phyloP scores from a whole-genome alignment of 1,140 invertebrate genomes.

The Listronotus bonariensis region DNA sequence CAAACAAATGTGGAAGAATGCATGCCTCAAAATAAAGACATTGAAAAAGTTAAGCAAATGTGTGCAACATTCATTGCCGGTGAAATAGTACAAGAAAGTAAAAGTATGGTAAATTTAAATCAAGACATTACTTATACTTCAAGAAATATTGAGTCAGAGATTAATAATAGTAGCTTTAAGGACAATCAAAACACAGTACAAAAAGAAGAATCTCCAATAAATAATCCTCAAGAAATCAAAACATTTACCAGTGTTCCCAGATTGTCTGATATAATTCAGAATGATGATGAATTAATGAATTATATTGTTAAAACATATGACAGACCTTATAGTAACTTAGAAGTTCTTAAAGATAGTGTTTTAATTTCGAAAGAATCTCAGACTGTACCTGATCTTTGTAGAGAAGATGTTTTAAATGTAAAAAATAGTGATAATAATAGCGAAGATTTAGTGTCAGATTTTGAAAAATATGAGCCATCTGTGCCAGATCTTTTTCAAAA shows the following conservation, averaged over 20 bases:
- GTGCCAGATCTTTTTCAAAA: background rate
- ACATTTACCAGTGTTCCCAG: slow-evolving; percentile 24
- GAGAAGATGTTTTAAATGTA: slow-evolving; percentile 15
- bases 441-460: slow-evolving; percentile 4
- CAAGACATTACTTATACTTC: background rate
- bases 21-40: background rate
- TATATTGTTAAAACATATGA: slow-evolving; percentile 7
- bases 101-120: slow-evolving; percentile 1
- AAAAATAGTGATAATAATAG: slow-evolving; percentile 24
- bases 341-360: slow-evolving; percentile 17
- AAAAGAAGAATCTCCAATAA: background rate
- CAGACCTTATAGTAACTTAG: slow-evolving; percentile 2
- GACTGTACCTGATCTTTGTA: slow-evolving; percentile 31
- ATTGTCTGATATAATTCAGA: slow-evolving; percentile 36
- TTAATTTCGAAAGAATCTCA: slow-evolving; percentile 32
- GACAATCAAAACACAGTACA: background rate
- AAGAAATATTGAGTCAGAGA: background rate
- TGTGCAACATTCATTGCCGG: background rate
- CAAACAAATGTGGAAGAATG: background rate
- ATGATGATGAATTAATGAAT: slow-evolving; percentile 26
- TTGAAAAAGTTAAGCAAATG: background rate
- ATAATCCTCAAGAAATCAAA: too few species aligned
- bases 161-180: background rate
- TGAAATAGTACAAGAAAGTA: slow-evolving; percentile 2
- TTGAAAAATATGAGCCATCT: background rate